Conservation (phyloP, 2,113 vertebrate species). For the Charina bottae region DNA sequence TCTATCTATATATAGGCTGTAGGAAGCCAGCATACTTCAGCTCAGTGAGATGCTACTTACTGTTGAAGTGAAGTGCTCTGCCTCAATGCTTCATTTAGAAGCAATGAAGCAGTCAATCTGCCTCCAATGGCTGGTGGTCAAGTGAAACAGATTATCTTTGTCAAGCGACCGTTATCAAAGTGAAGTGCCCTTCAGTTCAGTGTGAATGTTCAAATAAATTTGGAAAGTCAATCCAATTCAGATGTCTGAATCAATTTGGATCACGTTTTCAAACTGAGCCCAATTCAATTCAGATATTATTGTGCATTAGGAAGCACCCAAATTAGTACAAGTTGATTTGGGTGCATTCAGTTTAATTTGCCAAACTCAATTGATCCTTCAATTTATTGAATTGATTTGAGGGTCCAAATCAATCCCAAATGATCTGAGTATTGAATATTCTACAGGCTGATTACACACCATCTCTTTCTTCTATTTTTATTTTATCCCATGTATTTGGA, state of each 20-base stretch:
- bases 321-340: background rate
- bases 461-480: background rate
- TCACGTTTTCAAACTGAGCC: background rate
- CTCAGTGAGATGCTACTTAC: background rate
- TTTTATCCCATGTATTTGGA: background rate
- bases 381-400: background rate
- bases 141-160: background rate
- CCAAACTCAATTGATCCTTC: background rate
- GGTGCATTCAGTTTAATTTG: background rate
- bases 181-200: background rate
- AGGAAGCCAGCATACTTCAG: background rate
- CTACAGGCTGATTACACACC: background rate
- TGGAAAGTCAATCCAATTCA: background rate
- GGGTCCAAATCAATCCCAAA: background rate
- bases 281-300: background rate
- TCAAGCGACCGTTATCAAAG: background rate
- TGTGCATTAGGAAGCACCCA: background rate
- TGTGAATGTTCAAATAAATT: background rate
- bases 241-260: background rate
- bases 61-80: background rate
- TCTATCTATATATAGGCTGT: background rate
- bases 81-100: background rate
- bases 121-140: background rate
- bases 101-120: background rate
- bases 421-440: background rate